Percentiles rank a stretch among this genome's conserved stretches.
Evolutionary conservation across 2,113 vertebrate genomes (phyloP).

Genomic region (Gadus macrocephalus): DNA sequence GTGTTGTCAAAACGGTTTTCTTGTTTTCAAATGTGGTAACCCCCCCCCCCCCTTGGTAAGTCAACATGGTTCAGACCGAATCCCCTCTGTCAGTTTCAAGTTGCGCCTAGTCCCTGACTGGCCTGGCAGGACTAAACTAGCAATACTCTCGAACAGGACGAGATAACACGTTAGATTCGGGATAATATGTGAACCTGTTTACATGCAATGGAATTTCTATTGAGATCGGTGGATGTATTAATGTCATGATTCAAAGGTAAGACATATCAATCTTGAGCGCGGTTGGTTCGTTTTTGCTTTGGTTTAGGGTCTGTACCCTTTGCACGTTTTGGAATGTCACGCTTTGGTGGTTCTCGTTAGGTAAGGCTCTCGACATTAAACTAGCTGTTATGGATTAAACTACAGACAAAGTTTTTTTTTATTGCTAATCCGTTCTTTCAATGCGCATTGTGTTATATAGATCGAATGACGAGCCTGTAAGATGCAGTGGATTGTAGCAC

Average conservation of each 20-base stretch:
- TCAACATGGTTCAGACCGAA: slow-evolving; percentile 38
- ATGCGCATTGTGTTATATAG: too few species aligned
- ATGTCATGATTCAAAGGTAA: slow-evolving; percentile 7
- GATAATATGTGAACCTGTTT: too few species aligned
- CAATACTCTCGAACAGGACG: background rate
- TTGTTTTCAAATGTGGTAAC: too few species aligned
- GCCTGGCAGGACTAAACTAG: background rate
- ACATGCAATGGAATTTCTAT: background rate
- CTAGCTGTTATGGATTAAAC: too few species aligned
- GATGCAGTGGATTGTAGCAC: too few species aligned
- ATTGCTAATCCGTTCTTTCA: too few species aligned
- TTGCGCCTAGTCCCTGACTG: slow-evolving; percentile 55
- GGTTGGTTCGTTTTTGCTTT: background rate
- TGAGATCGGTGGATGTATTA: background rate
- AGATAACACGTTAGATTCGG: too few species aligned
- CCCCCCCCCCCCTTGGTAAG: background rate
- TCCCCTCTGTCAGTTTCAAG: slow-evolving; percentile 68
- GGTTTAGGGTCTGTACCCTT: background rate
- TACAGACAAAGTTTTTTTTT: too few species aligned
- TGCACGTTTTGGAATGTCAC: slow-evolving; percentile 21
- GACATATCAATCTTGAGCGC: background rate
- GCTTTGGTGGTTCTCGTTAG: background rate
- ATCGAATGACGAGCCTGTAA: too few species aligned
- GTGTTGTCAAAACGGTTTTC: too few species aligned
- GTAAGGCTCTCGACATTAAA: background rate